Conservation (phyloP, 2,888 invertebrate species). For the Magallana nippona region DNA sequence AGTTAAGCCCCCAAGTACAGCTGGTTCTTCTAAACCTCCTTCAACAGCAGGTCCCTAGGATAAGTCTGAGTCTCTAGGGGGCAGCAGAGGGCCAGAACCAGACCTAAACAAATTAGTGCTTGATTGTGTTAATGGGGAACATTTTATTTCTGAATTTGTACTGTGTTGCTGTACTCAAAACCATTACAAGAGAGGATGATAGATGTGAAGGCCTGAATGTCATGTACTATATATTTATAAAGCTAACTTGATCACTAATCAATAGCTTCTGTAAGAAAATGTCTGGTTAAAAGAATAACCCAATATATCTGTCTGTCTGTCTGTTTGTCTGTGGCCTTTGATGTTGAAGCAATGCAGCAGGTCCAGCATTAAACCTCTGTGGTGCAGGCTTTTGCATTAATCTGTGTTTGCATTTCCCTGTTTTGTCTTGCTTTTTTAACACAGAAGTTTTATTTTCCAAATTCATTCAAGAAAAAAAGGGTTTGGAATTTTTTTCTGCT, state of each 20-base stretch:
- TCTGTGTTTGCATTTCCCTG: slow-evolving; percentile 21
- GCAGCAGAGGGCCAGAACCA: not conserved
- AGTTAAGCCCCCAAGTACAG: slow-evolving; percentile 1
- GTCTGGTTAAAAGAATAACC: not conserved
- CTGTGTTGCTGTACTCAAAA: not conserved
- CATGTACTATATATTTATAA: not conserved
- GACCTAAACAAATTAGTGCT: not conserved
- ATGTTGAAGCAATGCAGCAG: not conserved
- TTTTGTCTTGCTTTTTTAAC: slow-evolving; percentile 28
- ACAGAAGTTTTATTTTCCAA: slow-evolving; percentile 15
- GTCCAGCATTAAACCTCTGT: not conserved
- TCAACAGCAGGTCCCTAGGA: not conserved
- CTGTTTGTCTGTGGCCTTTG: slow-evolving; percentile 14
- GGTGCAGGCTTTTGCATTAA: slow-evolving; percentile 33
- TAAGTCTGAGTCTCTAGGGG: not conserved
- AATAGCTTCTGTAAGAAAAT: not conserved
- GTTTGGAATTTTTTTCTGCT: not conserved
- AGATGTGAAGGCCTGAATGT: not conserved
- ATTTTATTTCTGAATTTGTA: not conserved
- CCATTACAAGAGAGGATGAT: slow-evolving; percentile 11
- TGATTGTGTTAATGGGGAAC: slow-evolving; percentile 12
- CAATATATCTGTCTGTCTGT: not conserved
- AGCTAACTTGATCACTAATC: slow-evolving; percentile 12
- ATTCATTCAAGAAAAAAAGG: not conserved
- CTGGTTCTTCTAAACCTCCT: not conserved